Base-by-base conservation (phyloP, 2,113 vertebrate genomes). In the Parotia lawesii region DNA sequence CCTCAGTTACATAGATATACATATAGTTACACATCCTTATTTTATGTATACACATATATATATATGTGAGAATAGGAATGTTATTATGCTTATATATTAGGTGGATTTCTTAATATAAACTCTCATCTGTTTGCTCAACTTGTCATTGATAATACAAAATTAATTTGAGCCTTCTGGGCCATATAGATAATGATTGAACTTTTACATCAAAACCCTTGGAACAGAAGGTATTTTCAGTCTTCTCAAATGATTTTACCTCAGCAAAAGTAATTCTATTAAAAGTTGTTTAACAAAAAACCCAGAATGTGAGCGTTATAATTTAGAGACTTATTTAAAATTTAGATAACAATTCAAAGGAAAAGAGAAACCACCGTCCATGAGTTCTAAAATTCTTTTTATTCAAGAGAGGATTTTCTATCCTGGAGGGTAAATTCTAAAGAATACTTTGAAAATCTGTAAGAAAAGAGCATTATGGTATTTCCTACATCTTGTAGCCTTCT, bases 201-300 rank as follows among this genome's bases (percentile, higher is more conserved):
- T 85, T 83, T 45, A 66, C 40, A 86, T 82, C 25, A 93, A 94
- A 92, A 61, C 73, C 45, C 33, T 94, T 18, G 9, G n/a, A 70
- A 88, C 28, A 90, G 75, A 85, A 95, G 40, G 13, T 70, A 84
- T 91, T 95, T 92, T 88, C 69, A 82, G 47, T 74, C 29, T 87
- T 80, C 50, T 71, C 53, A 87, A 90, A 72, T 62, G 3, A 75
- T 60, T 94, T 85, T 87, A 37, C 28, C 54, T 81, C 47, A 84
- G 37, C 12, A 37, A 57, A 92, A 95, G 44, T 76, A 79, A 75
- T 93, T 90, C 53, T 90, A 87, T 90, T 95, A 67, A 47, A 85
- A 84, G 8, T 37, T 31, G 62, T 89, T 85, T 91, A 74, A 78
- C 28, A 87, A 83, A 93, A 95, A 87, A 53, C 15, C 21, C 40